Evolutionary conservation across 2,113 vertebrate genomes (phyloP), one percentile per base, ranked within the genome.

Genomic region (Vidua macroura): DNA sequence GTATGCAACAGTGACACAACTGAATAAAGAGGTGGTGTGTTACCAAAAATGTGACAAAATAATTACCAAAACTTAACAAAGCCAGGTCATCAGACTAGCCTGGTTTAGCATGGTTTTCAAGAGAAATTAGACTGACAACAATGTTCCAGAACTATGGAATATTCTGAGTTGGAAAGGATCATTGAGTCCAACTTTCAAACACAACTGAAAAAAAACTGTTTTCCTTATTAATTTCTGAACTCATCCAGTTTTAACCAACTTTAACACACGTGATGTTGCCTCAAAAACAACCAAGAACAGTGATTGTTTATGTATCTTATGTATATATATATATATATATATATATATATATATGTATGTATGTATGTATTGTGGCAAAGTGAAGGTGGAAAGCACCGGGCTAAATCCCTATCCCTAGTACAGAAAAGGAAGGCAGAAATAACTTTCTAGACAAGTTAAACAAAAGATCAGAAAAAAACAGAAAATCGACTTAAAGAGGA

Each of bases 21-120:
- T 16, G 18, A 73, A 48, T 39, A 43, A 88, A 74, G 19, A n/a
- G 24, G 17, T 0, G 4, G 25, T 1, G 0, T 13, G 16, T 35
- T 44, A 66, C 21, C 30, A 58, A 68, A 83, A 88, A 33, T 11
- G 25, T 1, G 2, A 48, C 2, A 2, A 83, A 88, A 64, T 43
- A 56, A 25, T 53, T 30, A 49, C 2, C 1, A 6, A 82, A 86
- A 59, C 30, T 41, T 30, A 84, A 43, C 6, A 63, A 53, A 86
- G 13, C 16, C 19, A 25, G 11, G 35, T 64, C 15, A 22, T 44
- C 46, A 49, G 25, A 51, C 41, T 10, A 49, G 20, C 13, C 35
- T 46, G 22, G 16, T 60, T 60, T 60, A 91, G 46, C n/a, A 62
- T 0, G 0, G 37, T 20, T 56, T 90, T 75, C 35, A 49, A 39